Evolutionary conservation across 2,113 vertebrate species (phyloP), one percentile per base, ranked within the genome.

Genomic region (Ariopsis seemanni): DNA sequence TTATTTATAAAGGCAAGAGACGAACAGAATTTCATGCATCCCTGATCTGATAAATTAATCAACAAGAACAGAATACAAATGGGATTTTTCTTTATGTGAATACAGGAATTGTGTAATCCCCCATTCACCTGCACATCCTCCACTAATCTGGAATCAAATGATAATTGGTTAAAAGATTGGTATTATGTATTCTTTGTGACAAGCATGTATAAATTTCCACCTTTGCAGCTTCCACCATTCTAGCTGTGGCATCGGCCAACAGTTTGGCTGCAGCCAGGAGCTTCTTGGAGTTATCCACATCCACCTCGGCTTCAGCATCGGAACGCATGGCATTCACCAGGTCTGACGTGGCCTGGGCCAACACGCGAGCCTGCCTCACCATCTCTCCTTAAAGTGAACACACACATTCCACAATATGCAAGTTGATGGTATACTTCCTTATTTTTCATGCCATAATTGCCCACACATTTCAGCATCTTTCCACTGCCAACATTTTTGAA

Each of bases 181-280:
- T 1, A 50, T 34, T 80, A 1, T 20, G 27, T 55, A 58, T 17
- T 15, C 5, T 52, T n/a, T 62, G 8, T 25, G 20, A 30, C 7
- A 9, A 9, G 2, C 79, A 27, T 14, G 6, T 55, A 30, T 42
- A 9, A 34, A n/a, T n/a, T 79, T 18, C 30, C 93, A 99, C 99
- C 97, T 99, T 99, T 27, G 99, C 99, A 52, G 99, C 99, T 92
- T 99, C 99, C 83, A 99, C 99, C 99, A 99, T 99, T 78, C 98
- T 95, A 75, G 99, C 99, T 0, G 99, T 99, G 52, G 99, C 98
- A 91, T 99, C 99, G 0, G 99, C 99, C 91, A 99, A 90, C 20
- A 99, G 97, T 92, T 99, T 99, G 27, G 99, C 99, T 0, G 99
- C 98, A 0, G 98, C 98, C 69, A 99, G 95, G 7, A 99, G 96